Base-by-base conservation (phyloP, 2,888 invertebrate genomes). In the Orchesella flavescens region DNA sequence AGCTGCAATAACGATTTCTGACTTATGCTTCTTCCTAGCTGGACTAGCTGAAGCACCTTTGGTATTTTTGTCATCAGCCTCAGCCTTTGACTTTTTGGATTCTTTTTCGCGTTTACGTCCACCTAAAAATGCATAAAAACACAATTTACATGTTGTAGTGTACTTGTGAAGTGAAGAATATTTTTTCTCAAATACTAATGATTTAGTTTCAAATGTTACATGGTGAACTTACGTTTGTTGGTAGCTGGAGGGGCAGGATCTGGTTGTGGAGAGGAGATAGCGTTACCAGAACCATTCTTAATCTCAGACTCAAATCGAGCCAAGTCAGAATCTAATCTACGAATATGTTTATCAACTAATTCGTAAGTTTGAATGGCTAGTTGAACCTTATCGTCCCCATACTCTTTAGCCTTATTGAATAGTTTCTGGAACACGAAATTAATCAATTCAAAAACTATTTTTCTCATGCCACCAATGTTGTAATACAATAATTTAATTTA, bases 281-380 rank as follows among this genome's bases (percentile, higher is more conserved):
- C 90, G 89, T 90, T 90, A 89, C 90, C 89, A 65, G 90, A 89
- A 76, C 87, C 87, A 81, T 98, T 98, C 90, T 98, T 98, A 89
- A 98, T 95, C 91, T 98, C 98, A 0, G 97, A 95, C 90, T 99
- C 98, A 90, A 99, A 99, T 84, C 97, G 93, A 0, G 97, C 97
- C 89, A 99, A 92, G 92, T 99, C 98, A 78, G 97, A 96, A 91
- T 99, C 99, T 89, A 99, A 92, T 88, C 97, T 93, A 89, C 98
- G 92, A 87, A 99, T 99, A 90, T 99, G 98, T 90, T 98, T 98
- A 90, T 99, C 98, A 15, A 88, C 87, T 91, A 98, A 92, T 91
- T 99, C 99, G 90, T 99, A 99, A 0, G 98, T 98, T 91, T 98
- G 97, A 91, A 98, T 97, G 1, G 99, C 98, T 84, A 99, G 92